Evolutionary conservation across 2,888 invertebrate species (phyloP), one percentile per base, ranked within the genome.

Genomic region (Drosophila phalerata): DNA sequence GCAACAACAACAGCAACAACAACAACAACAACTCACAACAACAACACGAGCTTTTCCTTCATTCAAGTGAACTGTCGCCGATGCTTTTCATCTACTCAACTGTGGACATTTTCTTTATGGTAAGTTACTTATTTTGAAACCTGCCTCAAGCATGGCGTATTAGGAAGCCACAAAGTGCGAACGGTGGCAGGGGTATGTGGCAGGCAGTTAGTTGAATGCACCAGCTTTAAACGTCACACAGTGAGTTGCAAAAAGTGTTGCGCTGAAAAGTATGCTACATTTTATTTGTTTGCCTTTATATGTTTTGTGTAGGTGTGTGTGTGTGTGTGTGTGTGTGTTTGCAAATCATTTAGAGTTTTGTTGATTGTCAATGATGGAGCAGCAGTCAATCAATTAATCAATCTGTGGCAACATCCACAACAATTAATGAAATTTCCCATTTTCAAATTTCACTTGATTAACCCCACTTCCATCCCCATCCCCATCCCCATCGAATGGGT

Each of bases 91-190:
- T 55, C 65, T 48, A 40, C 55, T 53, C 32, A 57, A 42, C 49
- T 68, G 73, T 73, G 76, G 75, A 79, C 79, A 77, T 60, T 77
- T 77, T 66, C 76, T 79, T 63, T 77, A 77, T 74, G 76, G 76
- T 77, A 75, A 77, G 76, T 75, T 65, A 64, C 58, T 67, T 74
- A 42, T 57, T 40, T 48, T 62, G 28, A 55, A 69, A 32, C 32
- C 63, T 15, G 57, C 56, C 40, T 10, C 32, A 34, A 43, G 51
- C 48, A 38, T 3, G n/a, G n/a, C 32, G 13, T 57, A 57, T 34
- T 34, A 47, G 57, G 11, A 22, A 45, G 56, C 34, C 22, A 37
- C 9, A 19, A 22, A 22, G 42, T 17, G 10, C 11, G 25, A 8
- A 25, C 5, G 10, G 15, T 17, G 28, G 13, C 0, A 25, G 22